phyloP scores from a whole-genome alignment of 2,888 invertebrate species.

The Lobophora halterata region DNA sequence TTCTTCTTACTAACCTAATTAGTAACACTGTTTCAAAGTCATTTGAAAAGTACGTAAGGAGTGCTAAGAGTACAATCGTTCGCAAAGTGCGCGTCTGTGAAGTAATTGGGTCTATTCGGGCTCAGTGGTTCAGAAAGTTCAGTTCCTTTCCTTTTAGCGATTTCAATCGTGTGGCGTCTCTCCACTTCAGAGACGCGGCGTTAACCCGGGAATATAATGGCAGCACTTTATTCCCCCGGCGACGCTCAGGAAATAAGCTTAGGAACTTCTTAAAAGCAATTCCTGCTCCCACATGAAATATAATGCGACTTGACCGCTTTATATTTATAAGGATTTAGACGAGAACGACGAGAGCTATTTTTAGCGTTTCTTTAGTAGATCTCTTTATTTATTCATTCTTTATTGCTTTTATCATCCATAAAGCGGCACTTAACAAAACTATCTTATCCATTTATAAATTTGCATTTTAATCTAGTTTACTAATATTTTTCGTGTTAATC shows the following conservation, averaged over 20 bases:
- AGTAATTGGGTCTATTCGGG: conserved; percentile 62
- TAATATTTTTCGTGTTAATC: too few relatives aligned
- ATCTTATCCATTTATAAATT: too few relatives aligned
- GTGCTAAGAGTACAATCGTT: conserved; percentile 21
- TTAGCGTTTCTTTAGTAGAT: conserved; percentile 37
- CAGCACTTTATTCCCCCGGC: conserved; percentile 75
- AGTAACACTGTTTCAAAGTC: conserved; percentile 12
- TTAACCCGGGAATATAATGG: conserved; percentile 60
- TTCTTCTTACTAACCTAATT: too few relatives aligned
- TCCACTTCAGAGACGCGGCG: conserved; percentile 49
- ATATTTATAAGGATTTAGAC: conserved; percentile 76
- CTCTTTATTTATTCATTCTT: conserved; percentile 14
- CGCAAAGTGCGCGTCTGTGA: conserved; percentile 36
- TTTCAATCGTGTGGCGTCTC: conserved; percentile 50
- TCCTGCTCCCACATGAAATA: conserved; percentile 75
- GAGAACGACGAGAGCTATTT: conserved; percentile 55
- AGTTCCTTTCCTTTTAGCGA: conserved; percentile 64
- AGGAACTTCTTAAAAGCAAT: conserved; percentile 79
- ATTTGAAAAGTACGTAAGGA: conserved; percentile 19
- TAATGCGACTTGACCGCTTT: conserved; percentile 72
- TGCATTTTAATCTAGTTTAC: too few relatives aligned
- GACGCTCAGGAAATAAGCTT: conserved; percentile 79
- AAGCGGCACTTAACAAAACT: not conserved
- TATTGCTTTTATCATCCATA: conserved; percentile 1
- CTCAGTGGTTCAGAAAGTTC: conserved; percentile 64